Evolutionary conservation across 2,113 vertebrate species (phyloP), one percentile per base, ranked within the genome.

Genomic region (Bujurquina vittata): DNA sequence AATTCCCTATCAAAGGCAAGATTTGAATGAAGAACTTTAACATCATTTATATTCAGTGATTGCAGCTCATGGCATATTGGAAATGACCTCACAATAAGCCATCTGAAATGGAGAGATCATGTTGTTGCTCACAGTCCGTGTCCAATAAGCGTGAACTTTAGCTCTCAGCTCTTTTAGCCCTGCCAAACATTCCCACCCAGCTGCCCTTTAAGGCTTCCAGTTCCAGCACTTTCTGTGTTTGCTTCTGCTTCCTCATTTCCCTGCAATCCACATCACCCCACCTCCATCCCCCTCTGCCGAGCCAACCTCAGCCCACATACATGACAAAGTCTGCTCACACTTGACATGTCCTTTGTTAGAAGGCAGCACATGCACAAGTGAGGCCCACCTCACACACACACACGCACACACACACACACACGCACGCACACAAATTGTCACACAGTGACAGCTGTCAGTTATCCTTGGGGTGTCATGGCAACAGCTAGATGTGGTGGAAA

Each of bases 361-460:
- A 65, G 14, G 56, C 49, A 72, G 57, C 72, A 67, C 75, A 60
- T 26, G 22, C 67, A 56, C 83, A 49, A n/a, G 31, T 40, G 22
- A 61, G 40, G 67, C 29, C 78, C 56, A 63, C 55, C 67, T 18
- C 57, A 17, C 80, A 35, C 33, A 35, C 33, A 9, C 33, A 35
- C 33, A 35, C 33, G 7, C 33, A 14, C 33, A 29, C 49, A 56
- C 29, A 20, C 29, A n/a, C 65, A 29, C 61, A 43, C 59, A 60
- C 52, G 6, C 49, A 46, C 40, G 62, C 73, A 79, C 62, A 49
- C 40, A 55, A 69, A 49, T 73, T 59, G 14, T 2, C 67, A 10
- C 80, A 75, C 43, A 7, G 77, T 87, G 87, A 91, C 92, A 92
- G 88, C 91, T 91, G 89, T 93, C 93, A 91, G 37, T 92, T 87